A percentile compares a stretch with the other conserved stretches of the same genome.
These are phyloP conservation scores for Aromia moschata DNA, from an alignment of 2,888 invertebrate genomes.

Conservation along the genomic window DNA sequence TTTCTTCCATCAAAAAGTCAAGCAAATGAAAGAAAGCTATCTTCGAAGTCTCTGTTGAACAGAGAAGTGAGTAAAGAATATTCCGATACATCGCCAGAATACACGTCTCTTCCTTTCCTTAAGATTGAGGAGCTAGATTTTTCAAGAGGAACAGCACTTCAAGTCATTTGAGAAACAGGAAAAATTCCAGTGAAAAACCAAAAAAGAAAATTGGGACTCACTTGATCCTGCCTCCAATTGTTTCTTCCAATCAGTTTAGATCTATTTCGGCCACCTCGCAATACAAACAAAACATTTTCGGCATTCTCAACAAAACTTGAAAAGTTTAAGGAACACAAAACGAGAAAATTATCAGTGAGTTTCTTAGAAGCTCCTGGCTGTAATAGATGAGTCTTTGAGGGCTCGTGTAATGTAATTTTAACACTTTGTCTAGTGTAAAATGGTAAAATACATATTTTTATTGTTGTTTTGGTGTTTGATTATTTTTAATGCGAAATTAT, in stretches of 20 bases:
- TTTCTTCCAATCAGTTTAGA: constrained; percentile 49
- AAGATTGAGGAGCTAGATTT: constrained; percentile 25
- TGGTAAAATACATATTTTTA: too few relatives aligned
- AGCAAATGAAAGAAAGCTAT: constrained; percentile 31
- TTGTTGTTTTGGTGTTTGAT: too few relatives aligned
- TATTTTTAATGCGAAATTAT: too few relatives aligned
- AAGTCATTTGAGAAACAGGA: constrained; percentile 9
- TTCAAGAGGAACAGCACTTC: constrained; percentile 3
- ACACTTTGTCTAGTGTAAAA: too few relatives aligned
- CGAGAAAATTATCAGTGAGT: constrained; percentile 15
- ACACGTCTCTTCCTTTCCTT: constrained; percentile 54
- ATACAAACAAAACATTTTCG: constrained; percentile 42
- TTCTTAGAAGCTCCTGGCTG: constrained; percentile 23
- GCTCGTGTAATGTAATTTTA: too few relatives aligned
- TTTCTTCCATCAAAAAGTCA: constrained; percentile 41
- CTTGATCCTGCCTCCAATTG: constrained; percentile 52
- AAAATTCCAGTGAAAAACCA: constrained; percentile 16
- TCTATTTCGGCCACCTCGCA: constrained; percentile 57
- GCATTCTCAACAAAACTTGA: constrained; percentile 32
- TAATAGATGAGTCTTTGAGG: constrained; percentile 12
- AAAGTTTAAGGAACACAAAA: constrained; percentile 16
- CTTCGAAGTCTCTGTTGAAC: constrained; percentile 32
- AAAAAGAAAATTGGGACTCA: constrained; percentile 42
- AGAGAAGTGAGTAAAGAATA: constrained; percentile 33
- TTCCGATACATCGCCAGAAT: constrained; percentile 43